Percentiles rank a stretch among this genome's conserved stretches.
These are phyloP conservation scores for Daktulosphaira vitifoliae DNA, from an alignment of 1,140 invertebrate species.

Conservation along the genomic window DNA sequence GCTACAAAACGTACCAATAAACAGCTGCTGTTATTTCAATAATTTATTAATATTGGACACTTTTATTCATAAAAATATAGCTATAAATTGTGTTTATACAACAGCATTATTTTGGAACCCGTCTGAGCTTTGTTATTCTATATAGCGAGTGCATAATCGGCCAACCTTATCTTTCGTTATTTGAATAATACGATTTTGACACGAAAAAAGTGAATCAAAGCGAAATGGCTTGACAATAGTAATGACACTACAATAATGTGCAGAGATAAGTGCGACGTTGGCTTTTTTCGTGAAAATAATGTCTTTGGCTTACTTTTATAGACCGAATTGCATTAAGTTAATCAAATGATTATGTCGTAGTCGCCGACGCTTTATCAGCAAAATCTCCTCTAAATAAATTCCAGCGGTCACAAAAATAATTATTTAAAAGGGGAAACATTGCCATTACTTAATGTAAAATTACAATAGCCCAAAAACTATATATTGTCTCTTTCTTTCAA, in stretches of 20 bases:
- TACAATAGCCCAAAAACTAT: no score
- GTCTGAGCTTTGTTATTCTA: not conserved
- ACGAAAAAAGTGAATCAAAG: constrained; percentile 25
- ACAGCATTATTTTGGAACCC: no score
- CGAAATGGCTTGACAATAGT: constrained; percentile 20
- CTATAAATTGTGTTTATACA: not conserved
- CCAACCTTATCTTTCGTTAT: constrained; percentile 13
- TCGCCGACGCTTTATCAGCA: no score
- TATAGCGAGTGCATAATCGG: not conserved
- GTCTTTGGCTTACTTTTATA: not conserved
- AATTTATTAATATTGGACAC: constrained; percentile 13
- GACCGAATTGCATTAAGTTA: no score
- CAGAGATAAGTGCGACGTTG: not conserved
- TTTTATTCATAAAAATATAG: not conserved
- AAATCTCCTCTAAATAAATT: no score
- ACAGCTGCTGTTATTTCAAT: constrained; percentile 18
- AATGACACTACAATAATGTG: constrained; percentile 11
- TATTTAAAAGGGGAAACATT: no score
- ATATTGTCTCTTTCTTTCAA: no score
- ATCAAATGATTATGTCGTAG: no score
- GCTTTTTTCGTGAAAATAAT: not conserved
- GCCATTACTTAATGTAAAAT: no score
- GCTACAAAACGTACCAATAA: constrained; percentile 16
- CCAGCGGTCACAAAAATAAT: no score
- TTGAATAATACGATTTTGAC: constrained; percentile 10